phyloP scores from a whole-genome alignment of 2,888 invertebrate genomes.

The Lithosia quadra region DNA sequence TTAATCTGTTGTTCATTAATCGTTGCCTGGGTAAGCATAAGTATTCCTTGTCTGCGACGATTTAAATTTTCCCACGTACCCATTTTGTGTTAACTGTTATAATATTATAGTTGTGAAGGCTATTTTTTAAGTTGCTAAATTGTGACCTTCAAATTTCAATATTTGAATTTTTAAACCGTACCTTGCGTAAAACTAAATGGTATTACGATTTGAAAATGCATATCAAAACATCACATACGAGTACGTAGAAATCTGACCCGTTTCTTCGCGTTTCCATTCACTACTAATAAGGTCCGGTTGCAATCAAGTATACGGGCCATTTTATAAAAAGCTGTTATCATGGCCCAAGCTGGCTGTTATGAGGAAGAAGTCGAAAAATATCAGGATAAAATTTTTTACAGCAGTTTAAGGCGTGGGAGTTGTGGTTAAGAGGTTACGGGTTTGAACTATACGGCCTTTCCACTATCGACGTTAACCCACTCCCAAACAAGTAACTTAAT shows the following conservation, averaged over 20 bases:
- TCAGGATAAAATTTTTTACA: too few species aligned
- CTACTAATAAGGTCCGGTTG: too few species aligned
- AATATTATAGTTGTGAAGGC: conserved; percentile 9
- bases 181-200: conserved; percentile 5
- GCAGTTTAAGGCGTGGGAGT: too few species aligned
- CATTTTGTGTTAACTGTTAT: neutral
- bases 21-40: neutral
- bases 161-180: conserved; percentile 27
- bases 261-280: neutral
- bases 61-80: neutral
- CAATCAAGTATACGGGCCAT: neutral
- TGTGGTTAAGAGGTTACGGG: too few species aligned
- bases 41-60: neutral
- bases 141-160: conserved; percentile 26
- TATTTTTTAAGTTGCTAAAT: conserved; percentile 8
- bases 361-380: neutral
- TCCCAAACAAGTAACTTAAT: neutral
- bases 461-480: neutral
- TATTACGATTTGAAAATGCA: conserved; percentile 4
- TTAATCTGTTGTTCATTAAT: neutral
- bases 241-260: neutral
- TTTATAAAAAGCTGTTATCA: neutral
- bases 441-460: too few species aligned
- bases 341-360: neutral
- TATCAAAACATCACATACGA: neutral